Base-by-base conservation (phyloP, 2,113 vertebrate genomes). In the Pan paniscus region DNA sequence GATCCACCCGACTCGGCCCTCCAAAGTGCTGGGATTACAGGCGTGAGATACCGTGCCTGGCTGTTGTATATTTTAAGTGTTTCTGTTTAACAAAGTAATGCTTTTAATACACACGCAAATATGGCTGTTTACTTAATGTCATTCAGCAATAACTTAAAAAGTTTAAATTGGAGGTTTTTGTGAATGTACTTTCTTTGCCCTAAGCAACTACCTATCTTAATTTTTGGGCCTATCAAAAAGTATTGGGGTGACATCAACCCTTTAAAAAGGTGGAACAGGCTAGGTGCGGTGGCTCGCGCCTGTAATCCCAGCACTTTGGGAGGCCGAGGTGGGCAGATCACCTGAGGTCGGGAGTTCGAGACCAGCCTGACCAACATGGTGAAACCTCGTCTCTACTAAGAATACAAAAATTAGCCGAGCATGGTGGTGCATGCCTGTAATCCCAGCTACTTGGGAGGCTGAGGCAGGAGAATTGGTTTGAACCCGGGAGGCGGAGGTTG, bases 81-180 rank as follows among this genome's bases (percentile, higher is more conserved):
- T 95, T 95, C 52, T 73, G 40, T 87, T 92, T 59, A 75, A 83
- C 43, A 90, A 89, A 94, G 43, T 40, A 61, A 46, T 89, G 20
- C 23, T 70, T 68, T 81, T 76, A 90, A 81, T 10, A 92, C 0
- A 10, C 8, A 8, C n/a, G 82, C 14, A 50, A 14, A 50, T 38
- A 50, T 3, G 73, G 48, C 67, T 68, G 4, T 84, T 85, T 38
- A 57, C 38, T 90, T 81, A 94, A 32, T 38, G 25, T 59, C 35
- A 40, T 80, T 96, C 30, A 50, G 68, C 75, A 86, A 46, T 81
- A 84, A 30, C 64, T 80, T 91, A 59, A 93, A 50, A 91, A 75
- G 35, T 95, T 96, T 90, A 95, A 80, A 88, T 55, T 75, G 43
- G 25, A 96, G 43, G 38, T 78, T 76, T 89, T 76, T 95, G 40